phyloP scores from a whole-genome alignment of 2,888 invertebrate genomes.

The Heliconius ethilla region DNA sequence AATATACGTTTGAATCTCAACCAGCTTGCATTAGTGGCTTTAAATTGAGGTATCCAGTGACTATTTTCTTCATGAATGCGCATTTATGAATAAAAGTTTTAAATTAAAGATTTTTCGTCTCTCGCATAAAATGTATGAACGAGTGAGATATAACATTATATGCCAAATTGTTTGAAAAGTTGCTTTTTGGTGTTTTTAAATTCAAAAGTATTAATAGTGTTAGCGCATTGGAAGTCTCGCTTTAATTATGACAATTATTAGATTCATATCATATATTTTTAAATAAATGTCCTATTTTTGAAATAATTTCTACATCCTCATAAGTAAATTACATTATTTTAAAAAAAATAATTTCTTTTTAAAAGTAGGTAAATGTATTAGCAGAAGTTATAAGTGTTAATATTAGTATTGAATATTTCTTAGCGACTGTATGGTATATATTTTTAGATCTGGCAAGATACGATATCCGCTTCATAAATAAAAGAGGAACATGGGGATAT shows the following conservation, averaged over 20 bases:
- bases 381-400: slow-evolving; percentile 4
- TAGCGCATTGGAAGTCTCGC: slow-evolving; percentile 27
- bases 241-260: slow-evolving; percentile 29
- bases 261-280: slow-evolving; percentile 27
- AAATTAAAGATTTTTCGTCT: slow-evolving; percentile 20
- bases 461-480: not conserved
- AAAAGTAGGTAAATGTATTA: slow-evolving; percentile 5
- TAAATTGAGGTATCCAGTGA: slow-evolving; percentile 28
- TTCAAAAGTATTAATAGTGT: slow-evolving; percentile 39
- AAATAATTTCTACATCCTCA: slow-evolving; percentile 24
- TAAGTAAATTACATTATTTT: not conserved
- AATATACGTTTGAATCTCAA: slow-evolving; percentile 36
- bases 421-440: not conserved
- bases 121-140: slow-evolving; percentile 24
- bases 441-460: slow-evolving; percentile 1
- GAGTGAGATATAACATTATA: slow-evolving; percentile 40
- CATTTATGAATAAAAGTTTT: slow-evolving; percentile 36
- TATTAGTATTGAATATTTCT: slow-evolving; percentile 7
- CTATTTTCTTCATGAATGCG: slow-evolving; percentile 29
- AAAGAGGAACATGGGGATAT: not conserved
- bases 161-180: slow-evolving; percentile 42
- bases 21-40: slow-evolving; percentile 28
- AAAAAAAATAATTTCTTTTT: not conserved
- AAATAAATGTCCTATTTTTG: slow-evolving; percentile 19
- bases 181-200: slow-evolving; percentile 36